A percentile compares a stretch with the other conserved stretches of the same genome.
Evolutionary conservation across 2,113 vertebrate species (phyloP).

Genomic region (Ammodytes dubius): DNA sequence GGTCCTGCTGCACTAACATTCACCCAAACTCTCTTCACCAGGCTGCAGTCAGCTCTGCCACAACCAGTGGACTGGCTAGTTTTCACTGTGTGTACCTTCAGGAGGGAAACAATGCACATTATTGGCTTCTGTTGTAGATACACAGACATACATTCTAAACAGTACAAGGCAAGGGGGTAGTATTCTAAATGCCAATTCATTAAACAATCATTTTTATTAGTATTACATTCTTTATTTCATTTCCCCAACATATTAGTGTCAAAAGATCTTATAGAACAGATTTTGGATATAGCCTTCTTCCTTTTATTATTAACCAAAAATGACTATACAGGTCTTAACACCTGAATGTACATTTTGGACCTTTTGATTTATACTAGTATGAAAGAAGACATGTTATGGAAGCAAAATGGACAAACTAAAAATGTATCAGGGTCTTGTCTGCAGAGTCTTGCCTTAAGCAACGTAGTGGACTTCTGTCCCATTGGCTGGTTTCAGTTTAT

Average conservation of each 20-base stretch:
- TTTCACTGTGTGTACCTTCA: constrained; percentile 38
- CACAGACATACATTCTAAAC: background rate
- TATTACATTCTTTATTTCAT: background rate
- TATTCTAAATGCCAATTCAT: too few species aligned
- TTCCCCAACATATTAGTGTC: too few species aligned
- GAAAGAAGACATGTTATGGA: too few species aligned
- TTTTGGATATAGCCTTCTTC: too few species aligned
- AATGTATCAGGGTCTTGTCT: too few species aligned
- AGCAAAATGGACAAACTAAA: too few species aligned
- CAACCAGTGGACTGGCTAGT: background rate
- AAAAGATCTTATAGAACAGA: too few species aligned
- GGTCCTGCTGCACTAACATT: constrained; percentile 83
- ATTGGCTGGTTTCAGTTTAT: background rate
- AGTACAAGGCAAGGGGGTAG: background rate
- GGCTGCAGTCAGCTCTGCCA: constrained; percentile 48
- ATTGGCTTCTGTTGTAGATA: background rate
- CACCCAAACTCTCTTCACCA: constrained; percentile 67
- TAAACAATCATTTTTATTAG: too few species aligned
- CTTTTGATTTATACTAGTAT: too few species aligned
- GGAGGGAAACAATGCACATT: constrained; percentile 69
- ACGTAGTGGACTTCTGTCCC: background rate
- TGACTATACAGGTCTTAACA: too few species aligned
- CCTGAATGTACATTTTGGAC: too few species aligned
- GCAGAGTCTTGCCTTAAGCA: background rate
- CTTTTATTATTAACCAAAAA: too few species aligned